Percentiles rank a stretch among this genome's conserved stretches.
Evolutionary conservation across 53 echinoderm and acorn worm species (phyloP).

Genomic region (Patiria pectinifera): DNA sequence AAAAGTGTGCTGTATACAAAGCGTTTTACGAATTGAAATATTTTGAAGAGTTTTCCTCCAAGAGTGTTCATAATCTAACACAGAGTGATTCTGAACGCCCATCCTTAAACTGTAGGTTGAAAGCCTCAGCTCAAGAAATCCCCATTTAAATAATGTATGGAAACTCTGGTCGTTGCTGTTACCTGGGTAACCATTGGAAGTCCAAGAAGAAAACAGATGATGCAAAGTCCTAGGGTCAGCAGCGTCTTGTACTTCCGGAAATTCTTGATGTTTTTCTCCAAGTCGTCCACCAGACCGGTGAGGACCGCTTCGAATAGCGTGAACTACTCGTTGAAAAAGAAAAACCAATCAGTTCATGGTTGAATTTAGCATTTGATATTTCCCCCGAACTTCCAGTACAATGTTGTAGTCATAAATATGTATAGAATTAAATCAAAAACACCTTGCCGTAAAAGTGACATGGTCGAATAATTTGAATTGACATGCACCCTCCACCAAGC

Average conservation of each 20-base stretch:
- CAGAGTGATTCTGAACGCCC: no score
- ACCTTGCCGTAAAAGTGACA: no score
- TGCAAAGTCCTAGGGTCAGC: slow-evolving; percentile 68
- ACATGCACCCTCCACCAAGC: no score
- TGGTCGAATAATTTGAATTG: no score
- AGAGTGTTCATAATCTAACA: no score
- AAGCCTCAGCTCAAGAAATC: no score
- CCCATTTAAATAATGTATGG: no score
- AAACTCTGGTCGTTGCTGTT: neutral
- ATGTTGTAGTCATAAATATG: neutral
- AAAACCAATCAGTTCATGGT: neutral
- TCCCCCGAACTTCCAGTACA: neutral
- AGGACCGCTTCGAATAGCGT: slow-evolving; percentile 87
- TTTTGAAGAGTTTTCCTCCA: no score
- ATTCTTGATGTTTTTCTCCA: slow-evolving; percentile 62
- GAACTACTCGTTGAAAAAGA: slow-evolving; percentile 63
- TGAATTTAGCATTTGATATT: neutral
- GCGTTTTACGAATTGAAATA: no score
- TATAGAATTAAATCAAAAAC: no score
- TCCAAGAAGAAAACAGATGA: slow-evolving; percentile 77
- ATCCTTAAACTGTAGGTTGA: no score
- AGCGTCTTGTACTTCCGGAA: slow-evolving; percentile 71
- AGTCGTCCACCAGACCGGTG: slow-evolving; percentile 81
- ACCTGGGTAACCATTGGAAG: slow-evolving; percentile 86
- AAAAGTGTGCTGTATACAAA: no score